Conservation (phyloP, 2,113 vertebrate genomes). For the Proterorhinus semilunaris region DNA sequence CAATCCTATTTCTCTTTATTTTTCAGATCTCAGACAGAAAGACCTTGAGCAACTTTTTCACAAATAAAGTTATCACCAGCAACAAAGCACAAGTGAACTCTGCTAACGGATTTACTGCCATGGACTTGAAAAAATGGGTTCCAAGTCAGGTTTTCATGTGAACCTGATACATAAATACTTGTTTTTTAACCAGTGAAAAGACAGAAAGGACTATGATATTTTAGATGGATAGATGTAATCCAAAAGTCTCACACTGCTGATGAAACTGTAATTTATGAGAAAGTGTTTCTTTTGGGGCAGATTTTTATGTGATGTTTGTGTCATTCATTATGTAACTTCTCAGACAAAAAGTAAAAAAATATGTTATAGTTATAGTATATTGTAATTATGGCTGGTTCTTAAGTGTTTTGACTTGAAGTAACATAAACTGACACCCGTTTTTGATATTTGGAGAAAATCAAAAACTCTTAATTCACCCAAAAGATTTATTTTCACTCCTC, state of each 20-base stretch:
- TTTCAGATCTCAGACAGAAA: not conserved
- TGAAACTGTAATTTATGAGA: not conserved
- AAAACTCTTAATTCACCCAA: too few species aligned
- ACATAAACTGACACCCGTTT: too few species aligned
- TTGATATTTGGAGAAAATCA: too few species aligned
- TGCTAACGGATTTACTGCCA: not conserved
- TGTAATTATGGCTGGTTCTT: not conserved
- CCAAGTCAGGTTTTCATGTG: not conserved
- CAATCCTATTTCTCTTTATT: not conserved
- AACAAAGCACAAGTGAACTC: slow-evolving; percentile 1
- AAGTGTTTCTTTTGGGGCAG: not conserved
- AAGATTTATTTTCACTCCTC: too few species aligned
- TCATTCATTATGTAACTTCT: not conserved
- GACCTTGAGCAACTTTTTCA: not conserved
- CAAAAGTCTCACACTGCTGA: not conserved
- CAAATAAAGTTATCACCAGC: not conserved
- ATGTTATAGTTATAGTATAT: slow-evolving; percentile 3
- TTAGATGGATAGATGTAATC: too few species aligned
- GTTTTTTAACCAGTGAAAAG: not conserved
- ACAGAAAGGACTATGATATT: too few species aligned
- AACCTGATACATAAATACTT: not conserved
- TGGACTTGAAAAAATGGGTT: not conserved
- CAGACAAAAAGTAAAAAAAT: not conserved
- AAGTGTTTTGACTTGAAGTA: not conserved
- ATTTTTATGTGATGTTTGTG: slow-evolving; percentile 1